Evolutionary conservation across 2,113 vertebrate genomes (phyloP), one percentile per base, ranked within the genome.

Genomic region (Trichomycterus rosablanca): DNA sequence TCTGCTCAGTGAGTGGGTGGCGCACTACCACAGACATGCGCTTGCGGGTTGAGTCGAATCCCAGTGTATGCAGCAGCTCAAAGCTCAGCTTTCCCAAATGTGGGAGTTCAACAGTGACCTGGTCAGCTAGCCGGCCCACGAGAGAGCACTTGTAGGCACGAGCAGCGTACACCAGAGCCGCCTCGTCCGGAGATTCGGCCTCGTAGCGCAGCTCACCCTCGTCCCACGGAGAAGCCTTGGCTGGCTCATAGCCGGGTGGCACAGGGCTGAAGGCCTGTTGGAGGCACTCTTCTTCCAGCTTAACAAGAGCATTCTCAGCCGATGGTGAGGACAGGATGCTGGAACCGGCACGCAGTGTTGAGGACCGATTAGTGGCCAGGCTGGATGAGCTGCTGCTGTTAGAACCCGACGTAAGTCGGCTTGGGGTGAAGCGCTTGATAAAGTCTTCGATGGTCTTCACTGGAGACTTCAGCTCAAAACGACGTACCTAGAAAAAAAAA

Each of bases 371-470:
- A 43, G 87, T 74, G 54, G 81, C 51, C 48, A 97, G 83, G 70
- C 86, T 95, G 43, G 90, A 91, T 0, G 88, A 87, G 76, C 90
- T 94, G 83, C 90, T 92, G 81, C 78, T 93, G 87, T 89, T 93
- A 52, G 92, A 91, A 24, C 90, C 89, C 0, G 89, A 90, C 35
- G 94, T 90, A 70, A 97, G 79, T 16, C 94, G 92, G 68, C 93
- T 97, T 1, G 95, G 93, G 0, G 95, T 92, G 83, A 98, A 91
- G 71, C 88, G 89, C 14, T 93, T 89, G 48, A 98, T 96, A 74
- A 98, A 97, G 55, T 93, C 93, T 76, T 98, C 95, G 2, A 98
- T 90, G 3, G 95, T 97, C 83, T 98, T 98, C 11, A 98, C 96
- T 0, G 95, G 93, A 3, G 94, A 97, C 79, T 95, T 97, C 15